Percentiles rank a stretch among this genome's conserved stretches.
Conservation (phyloP, 2,888 invertebrate species). For the Caenorhabditis becei region DNA sequence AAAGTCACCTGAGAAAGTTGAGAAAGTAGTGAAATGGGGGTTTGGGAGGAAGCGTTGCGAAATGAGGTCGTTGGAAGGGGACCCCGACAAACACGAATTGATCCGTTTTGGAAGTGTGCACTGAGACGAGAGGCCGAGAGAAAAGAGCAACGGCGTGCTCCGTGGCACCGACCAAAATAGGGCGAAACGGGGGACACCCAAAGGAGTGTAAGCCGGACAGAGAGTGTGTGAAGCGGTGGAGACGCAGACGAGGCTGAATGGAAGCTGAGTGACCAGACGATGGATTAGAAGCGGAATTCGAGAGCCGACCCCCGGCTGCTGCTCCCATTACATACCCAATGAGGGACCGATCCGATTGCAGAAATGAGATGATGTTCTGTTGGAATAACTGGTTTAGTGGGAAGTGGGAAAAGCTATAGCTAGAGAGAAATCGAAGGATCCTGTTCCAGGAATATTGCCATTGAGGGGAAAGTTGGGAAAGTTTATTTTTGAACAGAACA, state of each 20-base stretch:
- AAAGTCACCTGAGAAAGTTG: conserved; percentile 25
- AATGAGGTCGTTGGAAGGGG: conserved; percentile 32
- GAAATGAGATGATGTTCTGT: not conserved
- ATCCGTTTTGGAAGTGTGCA: conserved; percentile 47
- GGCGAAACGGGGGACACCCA: conserved; percentile 22
- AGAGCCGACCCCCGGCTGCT: conserved; percentile 19
- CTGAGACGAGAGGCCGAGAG: conserved; percentile 11
- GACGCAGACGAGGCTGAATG: conserved; percentile 31
- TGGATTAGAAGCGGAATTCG: conserved; percentile 57
- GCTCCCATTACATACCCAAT: conserved; percentile 23
- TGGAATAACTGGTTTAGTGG: too few species aligned
- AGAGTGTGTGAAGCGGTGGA: conserved; percentile 14
- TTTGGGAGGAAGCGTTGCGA: conserved; percentile 31
- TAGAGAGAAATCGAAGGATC: too few species aligned
- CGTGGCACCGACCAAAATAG: conserved; percentile 27
- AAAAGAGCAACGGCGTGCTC: conserved; percentile 37
- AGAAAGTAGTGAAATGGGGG: not conserved
- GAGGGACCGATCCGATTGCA: conserved; percentile 27
- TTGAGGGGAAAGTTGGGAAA: too few species aligned
- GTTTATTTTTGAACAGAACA: too few species aligned
- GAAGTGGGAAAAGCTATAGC: too few species aligned
- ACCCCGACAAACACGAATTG: conserved; percentile 50
- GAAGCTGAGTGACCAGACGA: conserved; percentile 50
- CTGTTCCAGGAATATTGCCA: too few species aligned
- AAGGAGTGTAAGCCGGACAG: conserved; percentile 2